Evolutionary conservation across 2,888 invertebrate genomes (phyloP), one percentile per base, ranked within the genome.

Genomic region (Erynnis tages): DNA sequence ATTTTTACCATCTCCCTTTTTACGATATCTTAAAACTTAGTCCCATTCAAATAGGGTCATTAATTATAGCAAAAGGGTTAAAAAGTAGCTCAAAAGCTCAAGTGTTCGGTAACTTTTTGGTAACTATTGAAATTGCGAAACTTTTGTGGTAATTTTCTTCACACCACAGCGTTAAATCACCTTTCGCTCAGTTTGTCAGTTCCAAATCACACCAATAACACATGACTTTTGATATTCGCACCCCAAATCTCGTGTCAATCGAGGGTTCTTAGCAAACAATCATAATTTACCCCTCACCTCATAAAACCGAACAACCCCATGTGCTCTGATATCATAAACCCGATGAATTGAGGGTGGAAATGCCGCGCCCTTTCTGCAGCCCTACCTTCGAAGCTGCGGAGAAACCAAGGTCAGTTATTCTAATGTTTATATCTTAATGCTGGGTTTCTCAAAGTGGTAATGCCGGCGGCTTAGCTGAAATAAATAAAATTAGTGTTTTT

Each of bases 301-400:
- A 23, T 32, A 40, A 30, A 29, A 13, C 25, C 19, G 11, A 38
- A 23, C 32, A 49, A 41, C 32, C 25, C 40, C 32, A 23, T 32
- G 4, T 41, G 29, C 34, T 40, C 5, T 29, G 23, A 32, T 32
- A 16, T 32, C 49, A 17, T 50, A 43, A 34, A 27, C 27, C 49
- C 32, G 27, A 7, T 17, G 34, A 27, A 40, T 34, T 19, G 49
- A 41, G 49, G 49, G 41, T 50, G 49, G 25, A 41, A 50, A 50
- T 50, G 49, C 34, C 49, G 49, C 49, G 49, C 49, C 49, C 49
- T 35, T 49, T 25, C 48, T 50, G 49, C 49, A 27, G 49, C 41
- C 49, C 34, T 27, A 27, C 49, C 49, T 50, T 45, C n/a, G 34
- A 50, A 19, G 13, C 25, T 43, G 41, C 49, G n/a, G 49, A 41